Evolutionary conservation across 1,140 invertebrate genomes (phyloP).

Genomic region (Scaptomyza pallida): DNA sequence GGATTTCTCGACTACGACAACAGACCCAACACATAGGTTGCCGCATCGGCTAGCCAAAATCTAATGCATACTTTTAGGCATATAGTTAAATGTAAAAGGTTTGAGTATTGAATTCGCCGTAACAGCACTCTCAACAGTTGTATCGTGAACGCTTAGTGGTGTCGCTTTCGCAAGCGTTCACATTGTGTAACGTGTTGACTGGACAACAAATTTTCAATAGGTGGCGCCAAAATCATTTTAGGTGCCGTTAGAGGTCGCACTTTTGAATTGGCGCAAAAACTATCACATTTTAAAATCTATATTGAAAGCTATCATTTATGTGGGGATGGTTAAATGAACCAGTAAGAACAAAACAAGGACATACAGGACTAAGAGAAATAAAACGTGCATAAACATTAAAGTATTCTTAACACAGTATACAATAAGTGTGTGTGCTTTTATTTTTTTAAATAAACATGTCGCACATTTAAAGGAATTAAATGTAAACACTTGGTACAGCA

Average conservation of each 20-base stretch:
- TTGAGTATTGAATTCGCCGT: not conserved
- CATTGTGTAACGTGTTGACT: not conserved
- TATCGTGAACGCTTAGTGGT: not conserved
- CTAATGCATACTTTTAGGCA: no score
- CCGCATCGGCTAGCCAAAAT: not conserved
- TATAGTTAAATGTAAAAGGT: not conserved
- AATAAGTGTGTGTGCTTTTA: constrained; percentile 12
- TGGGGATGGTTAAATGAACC: no score
- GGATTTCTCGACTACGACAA: no score
- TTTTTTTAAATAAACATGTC: constrained; percentile 33
- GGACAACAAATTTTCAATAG: not conserved
- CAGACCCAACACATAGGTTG: no score
- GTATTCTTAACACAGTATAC: not conserved
- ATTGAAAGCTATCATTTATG: not conserved
- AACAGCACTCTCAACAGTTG: not conserved
- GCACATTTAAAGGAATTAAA: constrained; percentile 49
- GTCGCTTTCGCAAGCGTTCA: not conserved
- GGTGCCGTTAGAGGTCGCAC: not conserved
- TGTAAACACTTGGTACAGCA: constrained; percentile 34
- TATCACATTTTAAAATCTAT: not conserved
- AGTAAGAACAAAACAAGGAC: no score
- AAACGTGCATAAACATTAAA: no score
- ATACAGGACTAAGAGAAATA: no score
- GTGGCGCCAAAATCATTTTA: not conserved
- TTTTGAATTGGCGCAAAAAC: not conserved